phyloP scores from a whole-genome alignment of 2,888 invertebrate genomes.

The Orgyia antiqua region DNA sequence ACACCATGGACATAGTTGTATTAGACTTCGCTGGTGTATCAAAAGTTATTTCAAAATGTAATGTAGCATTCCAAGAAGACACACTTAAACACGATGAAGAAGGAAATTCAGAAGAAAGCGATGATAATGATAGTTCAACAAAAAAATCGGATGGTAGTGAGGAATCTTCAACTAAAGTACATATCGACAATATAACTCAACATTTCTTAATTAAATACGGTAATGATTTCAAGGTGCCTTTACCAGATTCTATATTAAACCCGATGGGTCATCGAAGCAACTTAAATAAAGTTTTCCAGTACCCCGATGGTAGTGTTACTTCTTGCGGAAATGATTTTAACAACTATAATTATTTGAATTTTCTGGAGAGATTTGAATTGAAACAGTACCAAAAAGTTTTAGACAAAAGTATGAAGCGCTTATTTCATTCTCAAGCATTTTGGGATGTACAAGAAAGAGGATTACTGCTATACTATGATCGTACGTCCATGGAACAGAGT shows the following conservation, averaged over 20 bases:
- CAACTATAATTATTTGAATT: slow-evolving; percentile 51
- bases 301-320: slow-evolving; percentile 45
- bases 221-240: slow-evolving; percentile 47
- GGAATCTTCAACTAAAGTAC: slow-evolving; percentile 8
- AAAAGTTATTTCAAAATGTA: slow-evolving; percentile 31
- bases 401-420: slow-evolving; percentile 44
- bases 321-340: slow-evolving; percentile 44
- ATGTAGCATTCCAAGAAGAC: slow-evolving; percentile 44
- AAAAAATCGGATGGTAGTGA: neutral
- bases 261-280: slow-evolving; percentile 30
- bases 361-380: slow-evolving; percentile 57
- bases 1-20: slow-evolving; percentile 60
- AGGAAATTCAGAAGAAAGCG: slow-evolving; percentile 8
- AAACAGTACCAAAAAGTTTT: slow-evolving; percentile 57
- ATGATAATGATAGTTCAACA: slow-evolving; percentile 8
- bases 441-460: slow-evolving; percentile 27
- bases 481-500: slow-evolving; percentile 60
- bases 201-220: slow-evolving; percentile 47
- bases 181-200: slow-evolving; percentile 40
- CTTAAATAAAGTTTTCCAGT: slow-evolving; percentile 55
- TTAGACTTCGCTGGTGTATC: slow-evolving; percentile 39
- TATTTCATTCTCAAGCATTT: slow-evolving; percentile 42
- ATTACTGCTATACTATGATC: slow-evolving; percentile 49
- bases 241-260: slow-evolving; percentile 46
- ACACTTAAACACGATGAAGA: neutral